Evolutionary conservation across 2,797 vertebrate genomes (phyloP).

Genomic region (Nannoperca australis): DNA sequence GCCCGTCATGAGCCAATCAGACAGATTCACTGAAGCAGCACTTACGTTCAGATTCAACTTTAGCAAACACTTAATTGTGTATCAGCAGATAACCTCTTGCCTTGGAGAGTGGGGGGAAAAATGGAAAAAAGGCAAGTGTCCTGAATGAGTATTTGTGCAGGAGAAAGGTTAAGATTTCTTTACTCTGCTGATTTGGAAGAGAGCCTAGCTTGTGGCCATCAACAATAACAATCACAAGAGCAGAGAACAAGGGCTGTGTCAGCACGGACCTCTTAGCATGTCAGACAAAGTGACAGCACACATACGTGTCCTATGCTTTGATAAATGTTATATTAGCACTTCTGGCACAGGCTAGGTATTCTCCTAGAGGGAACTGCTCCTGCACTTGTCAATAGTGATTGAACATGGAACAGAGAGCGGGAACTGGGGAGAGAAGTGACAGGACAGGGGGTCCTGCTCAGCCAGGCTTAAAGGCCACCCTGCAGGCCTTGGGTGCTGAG

Average conservation of each 20-base stretch:
- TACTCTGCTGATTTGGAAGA: conserved; percentile 85
- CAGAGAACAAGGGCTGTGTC: conserved; percentile 73
- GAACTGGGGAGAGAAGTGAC: conserved; percentile 86
- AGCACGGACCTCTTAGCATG: conserved; percentile 64
- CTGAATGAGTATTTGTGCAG: conserved; percentile 51
- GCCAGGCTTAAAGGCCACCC: conserved; percentile 94
- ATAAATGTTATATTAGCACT: conserved; percentile 97
- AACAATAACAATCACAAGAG: conserved; percentile 79
- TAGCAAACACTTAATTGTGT: conserved; percentile 89
- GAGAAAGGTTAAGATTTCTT: conserved; percentile 62
- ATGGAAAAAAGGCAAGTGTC: conserved; percentile 80
- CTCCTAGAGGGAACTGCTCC: conserved; percentile 89
- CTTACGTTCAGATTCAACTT: conserved; percentile 91
- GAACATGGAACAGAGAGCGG: conserved; percentile 79
- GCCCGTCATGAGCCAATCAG: conserved; percentile 87
- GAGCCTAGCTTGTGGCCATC: conserved; percentile 87
- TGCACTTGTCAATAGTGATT: conserved; percentile 94
- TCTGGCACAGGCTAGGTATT: conserved; percentile 86
- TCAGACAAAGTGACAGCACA: conserved; percentile 85
- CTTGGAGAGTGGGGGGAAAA: conserved; percentile 80
- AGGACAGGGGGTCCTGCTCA: conserved; percentile 89
- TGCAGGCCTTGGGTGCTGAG: conserved; percentile 86
- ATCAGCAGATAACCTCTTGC: conserved; percentile 87
- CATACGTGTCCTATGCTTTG: conserved; percentile 79
- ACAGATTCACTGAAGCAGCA: conserved; percentile 89